phyloP scores from a whole-genome alignment of 2,888 invertebrate genomes.

The Chrysomela aeneicollis region DNA sequence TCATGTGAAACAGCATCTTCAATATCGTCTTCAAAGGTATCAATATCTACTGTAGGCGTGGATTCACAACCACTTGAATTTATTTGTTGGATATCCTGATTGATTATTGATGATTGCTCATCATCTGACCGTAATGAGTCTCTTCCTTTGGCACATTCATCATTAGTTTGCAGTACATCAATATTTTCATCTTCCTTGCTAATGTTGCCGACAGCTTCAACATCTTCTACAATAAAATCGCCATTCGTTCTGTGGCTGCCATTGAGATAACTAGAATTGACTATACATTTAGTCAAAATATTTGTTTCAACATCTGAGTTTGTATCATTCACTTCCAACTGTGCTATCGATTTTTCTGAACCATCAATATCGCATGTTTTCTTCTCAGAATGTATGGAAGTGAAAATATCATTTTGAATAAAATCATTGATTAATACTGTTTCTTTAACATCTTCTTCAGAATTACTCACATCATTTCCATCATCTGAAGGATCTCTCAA shows the following conservation, averaged over 20 bases:
- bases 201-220: not conserved
- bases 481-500: not conserved
- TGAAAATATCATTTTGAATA: not conserved
- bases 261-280: not conserved
- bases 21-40: not conserved
- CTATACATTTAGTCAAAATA: not conserved
- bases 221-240: not conserved
- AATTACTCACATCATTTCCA: not conserved
- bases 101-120: not conserved
- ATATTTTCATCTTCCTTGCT: not conserved
- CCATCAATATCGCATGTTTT: not conserved
- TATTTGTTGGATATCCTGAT: not conserved
- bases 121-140: not conserved
- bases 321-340: not conserved
- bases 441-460: not conserved
- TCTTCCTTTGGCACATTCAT: not conserved
- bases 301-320: not conserved
- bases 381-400: not conserved
- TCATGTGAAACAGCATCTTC: not conserved
- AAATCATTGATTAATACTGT: not conserved
- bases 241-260: not conserved
- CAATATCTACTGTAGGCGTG: not conserved
- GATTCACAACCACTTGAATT: not conserved
- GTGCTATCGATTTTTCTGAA: not conserved
- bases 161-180: not conserved